Conservation (phyloP, 2,113 vertebrate species). For the Corynorhinus townsendii region DNA sequence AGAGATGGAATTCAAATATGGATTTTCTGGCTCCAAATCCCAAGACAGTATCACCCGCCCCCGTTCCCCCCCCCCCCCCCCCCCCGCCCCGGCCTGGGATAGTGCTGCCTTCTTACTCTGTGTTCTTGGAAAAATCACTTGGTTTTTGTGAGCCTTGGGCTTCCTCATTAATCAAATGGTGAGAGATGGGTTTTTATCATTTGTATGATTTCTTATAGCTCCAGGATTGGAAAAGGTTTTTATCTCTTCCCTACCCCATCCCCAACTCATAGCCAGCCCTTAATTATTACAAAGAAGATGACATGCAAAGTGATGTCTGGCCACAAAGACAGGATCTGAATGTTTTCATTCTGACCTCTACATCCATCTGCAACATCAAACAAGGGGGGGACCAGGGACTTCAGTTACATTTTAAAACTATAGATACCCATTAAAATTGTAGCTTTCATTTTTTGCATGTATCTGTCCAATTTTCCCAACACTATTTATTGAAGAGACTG, state of each 20-base stretch:
- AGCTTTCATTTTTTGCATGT: constrained; percentile 27
- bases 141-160: neutral
- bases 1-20: neutral
- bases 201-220: neutral
- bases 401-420: constrained; percentile 74
- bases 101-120: neutral
- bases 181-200: neutral
- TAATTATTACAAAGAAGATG: constrained; percentile 57
- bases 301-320: constrained; percentile 48
- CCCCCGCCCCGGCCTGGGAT: rapidly evolving
- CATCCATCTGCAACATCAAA: constrained; percentile 59
- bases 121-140: neutral
- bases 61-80: too few relatives aligned
- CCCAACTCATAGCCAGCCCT: neutral
- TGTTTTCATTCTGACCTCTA: constrained; percentile 61
- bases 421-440: constrained; percentile 60
- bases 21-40: neutral
- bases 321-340: constrained; percentile 19
- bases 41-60: neutral
- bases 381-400: neutral
- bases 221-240: constrained; percentile 2
- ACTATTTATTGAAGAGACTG: too few relatives aligned
- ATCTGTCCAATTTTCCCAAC: too few relatives aligned
- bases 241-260: neutral
- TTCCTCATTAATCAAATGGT: neutral